A percentile compares a stretch with the other conserved stretches of the same genome.
Conservation (phyloP, 2,113 vertebrate genomes). For the Cichladusa arquata region DNA sequence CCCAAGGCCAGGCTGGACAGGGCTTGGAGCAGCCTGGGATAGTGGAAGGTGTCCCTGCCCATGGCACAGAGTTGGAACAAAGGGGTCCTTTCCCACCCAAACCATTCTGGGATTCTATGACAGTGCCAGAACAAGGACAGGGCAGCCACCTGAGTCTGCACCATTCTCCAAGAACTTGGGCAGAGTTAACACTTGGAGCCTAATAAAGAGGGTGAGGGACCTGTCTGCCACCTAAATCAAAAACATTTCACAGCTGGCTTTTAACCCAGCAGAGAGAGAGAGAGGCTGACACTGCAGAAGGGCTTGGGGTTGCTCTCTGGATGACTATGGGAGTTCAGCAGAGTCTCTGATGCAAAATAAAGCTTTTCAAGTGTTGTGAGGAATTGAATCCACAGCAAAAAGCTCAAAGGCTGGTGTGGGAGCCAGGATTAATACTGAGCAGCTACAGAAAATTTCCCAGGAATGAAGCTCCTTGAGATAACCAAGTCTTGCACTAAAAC, state of each 20-base stretch:
- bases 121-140: not conserved
- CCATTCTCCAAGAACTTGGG: not conserved
- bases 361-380: not conserved
- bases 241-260: not conserved
- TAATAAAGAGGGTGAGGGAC: not conserved
- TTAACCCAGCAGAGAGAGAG: not conserved
- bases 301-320: not conserved
- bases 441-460: not conserved
- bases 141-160: not conserved
- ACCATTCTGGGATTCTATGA: not conserved
- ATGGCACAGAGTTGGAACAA: not conserved
- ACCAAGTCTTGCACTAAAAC: not conserved
- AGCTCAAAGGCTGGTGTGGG: not conserved
- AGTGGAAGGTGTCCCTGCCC: not conserved
- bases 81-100: not conserved
- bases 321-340: not conserved
- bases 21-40: not conserved
- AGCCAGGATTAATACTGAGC: not conserved
- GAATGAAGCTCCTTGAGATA: not conserved
- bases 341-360: not conserved
- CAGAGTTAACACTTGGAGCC: not conserved
- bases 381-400: not conserved
- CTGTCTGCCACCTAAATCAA: not conserved
- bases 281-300: not conserved
- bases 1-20: fast-evolving